A percentile compares a stretch with the other conserved stretches of the same genome.
phyloP scores from a whole-genome alignment of 1,140 invertebrate species.

The Macrobrachium rosenbergii region DNA sequence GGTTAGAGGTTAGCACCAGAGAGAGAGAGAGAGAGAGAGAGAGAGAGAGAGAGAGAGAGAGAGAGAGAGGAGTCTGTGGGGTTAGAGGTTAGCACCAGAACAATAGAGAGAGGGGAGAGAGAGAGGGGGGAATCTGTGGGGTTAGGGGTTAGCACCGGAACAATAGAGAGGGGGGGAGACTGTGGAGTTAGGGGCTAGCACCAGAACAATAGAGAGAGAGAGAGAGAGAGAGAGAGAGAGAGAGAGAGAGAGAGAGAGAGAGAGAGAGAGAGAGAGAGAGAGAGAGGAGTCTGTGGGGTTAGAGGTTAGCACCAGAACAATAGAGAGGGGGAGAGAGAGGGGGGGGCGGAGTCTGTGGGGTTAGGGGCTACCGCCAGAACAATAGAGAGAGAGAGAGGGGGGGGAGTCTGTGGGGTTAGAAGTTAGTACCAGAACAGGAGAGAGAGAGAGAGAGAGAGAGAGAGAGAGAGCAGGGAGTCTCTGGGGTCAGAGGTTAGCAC shows the following conservation, averaged over 20 bases:
- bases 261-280: constrained; percentile 4
- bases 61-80: background rate
- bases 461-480: constrained; percentile 29
- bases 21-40: constrained; percentile 2
- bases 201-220: background rate
- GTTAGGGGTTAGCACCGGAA: background rate
- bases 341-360: background rate
- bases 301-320: no score
- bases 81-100: background rate
- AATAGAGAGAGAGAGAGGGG: background rate
- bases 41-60: constrained; percentile 14
- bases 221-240: constrained; percentile 10
- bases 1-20: no score
- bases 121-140: no score
- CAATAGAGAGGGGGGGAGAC: no score
- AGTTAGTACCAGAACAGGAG: no score
- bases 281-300: background rate
- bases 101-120: background rate
- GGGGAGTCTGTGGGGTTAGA: background rate
- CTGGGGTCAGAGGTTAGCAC: no score
- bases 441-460: constrained; percentile 26
- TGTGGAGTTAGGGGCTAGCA: no score
- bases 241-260: constrained; percentile 14
- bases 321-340: background rate
- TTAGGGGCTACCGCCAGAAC: no score